Evolutionary conservation across 1,140 invertebrate genomes (phyloP), one percentile per base, ranked within the genome.

Genomic region (Choristoneura fumiferana): DNA sequence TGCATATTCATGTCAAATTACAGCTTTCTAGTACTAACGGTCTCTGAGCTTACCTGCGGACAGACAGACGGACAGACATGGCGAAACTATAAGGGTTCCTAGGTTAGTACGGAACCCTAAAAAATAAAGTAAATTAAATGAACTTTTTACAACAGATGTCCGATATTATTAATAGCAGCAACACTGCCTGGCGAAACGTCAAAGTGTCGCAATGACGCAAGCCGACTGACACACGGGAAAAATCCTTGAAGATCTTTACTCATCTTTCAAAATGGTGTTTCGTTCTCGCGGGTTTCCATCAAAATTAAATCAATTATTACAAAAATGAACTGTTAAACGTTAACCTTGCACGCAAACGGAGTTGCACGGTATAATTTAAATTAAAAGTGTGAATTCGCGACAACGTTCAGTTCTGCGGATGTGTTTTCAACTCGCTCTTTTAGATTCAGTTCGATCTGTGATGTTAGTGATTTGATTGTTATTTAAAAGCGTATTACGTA

Each of bases 181-280:
- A 29, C 53, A 35, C 10, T 22, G 34, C 33, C 6, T 37, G 34
- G 37, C 63, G 38, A 67, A 78, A 71, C 55, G 65, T 70, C 63
- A 78, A 73, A 57, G 69, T 81, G 77, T 73, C 78, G 79, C 78
- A 84, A 82, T 84, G 81, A 82, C 81, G 79, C 74, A 79, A 79
- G 63, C 64, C 73, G 78, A 73, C 79, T 81, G 59, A 29, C 39
- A 52, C 17, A 59, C 38, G 62, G 71, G 60, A 70, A 83, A 86
- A 87, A 84, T 81, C 81, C 78, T 84, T 87, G 77, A 75, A 73
- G 73, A 73, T 65, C 70, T 79, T 76, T 82, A 81, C 73, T 77
- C 70, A 87, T 83, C 74, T 80, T 86, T 87, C 83, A 86, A 81
- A 84, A 86, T 86, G 84, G 84, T 87, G 81, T 80, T 82, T 80